Evolutionary conservation across 2,113 vertebrate species (phyloP), one percentile per base, ranked within the genome.

Genomic region (Eurystomus gularis): DNA sequence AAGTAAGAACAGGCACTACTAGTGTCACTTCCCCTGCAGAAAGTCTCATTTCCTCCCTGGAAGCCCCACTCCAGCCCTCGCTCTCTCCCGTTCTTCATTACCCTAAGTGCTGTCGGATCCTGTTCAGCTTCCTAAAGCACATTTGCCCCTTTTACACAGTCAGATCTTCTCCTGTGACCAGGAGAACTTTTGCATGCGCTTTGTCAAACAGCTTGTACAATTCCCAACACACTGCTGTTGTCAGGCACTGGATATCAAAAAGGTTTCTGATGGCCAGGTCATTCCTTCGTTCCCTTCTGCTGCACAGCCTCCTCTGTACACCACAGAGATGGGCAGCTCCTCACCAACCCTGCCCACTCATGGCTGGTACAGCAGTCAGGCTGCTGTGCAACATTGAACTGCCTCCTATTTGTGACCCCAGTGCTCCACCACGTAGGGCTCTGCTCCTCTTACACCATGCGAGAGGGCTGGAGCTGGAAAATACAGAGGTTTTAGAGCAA

Each of bases 341-440:
- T 73, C 77, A 70, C n/a, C 57, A 33, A 17, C 17, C 39, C 73
- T 60, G 18, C 9, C 25, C 57, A 26, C 39, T 12, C 44, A 10
- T 0, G 4, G 23, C 7, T 48, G 9, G 20, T 42, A 76, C 7
- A 20, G 61, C 76, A n/a, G 46, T 51, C 28, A 7, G 2, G 10
- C 42, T 58, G 42, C 61, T 78, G 12, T 26, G 29, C 42, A 42
- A 49, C 4, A 2, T 25, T 14, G 52, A 49, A 1, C 13, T 49
- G 31, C 51, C 42, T 68, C 52, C 52, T 9, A 51, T 31, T 1
- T 64, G 49, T 39, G 35, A 91, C 17, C 52, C 35, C 6, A 26
- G 9, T 2, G 7, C 73, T 26, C 55, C 35, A 16, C 5, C 2
- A 1, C 8, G 26, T 0, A 54, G 69, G 77, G 4, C 19, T 40